phyloP scores from a whole-genome alignment of 2,113 vertebrate genomes.

The Ctenomys sociabilis region DNA sequence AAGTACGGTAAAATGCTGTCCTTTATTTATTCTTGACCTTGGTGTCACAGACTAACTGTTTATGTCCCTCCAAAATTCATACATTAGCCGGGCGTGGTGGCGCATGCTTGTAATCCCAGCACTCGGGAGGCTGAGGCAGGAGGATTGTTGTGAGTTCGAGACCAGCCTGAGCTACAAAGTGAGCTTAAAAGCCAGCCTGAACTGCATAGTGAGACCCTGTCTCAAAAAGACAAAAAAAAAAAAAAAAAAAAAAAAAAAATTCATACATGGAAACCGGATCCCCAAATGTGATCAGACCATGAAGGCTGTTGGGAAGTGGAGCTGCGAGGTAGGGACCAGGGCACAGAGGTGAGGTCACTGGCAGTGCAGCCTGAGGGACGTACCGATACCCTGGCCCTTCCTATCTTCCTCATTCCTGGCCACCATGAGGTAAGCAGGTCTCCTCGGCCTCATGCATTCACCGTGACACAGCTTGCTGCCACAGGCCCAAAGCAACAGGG shows the following conservation, averaged over 20 bases:
- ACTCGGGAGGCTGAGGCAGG: no score
- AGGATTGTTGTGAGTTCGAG: no score
- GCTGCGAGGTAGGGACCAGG: not conserved
- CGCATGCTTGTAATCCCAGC: no score
- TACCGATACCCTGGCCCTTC: not conserved
- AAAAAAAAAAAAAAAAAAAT: no score
- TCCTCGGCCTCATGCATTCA: not conserved
- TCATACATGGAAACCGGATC: not conserved
- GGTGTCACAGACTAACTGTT: not conserved
- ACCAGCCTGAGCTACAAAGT: no score
- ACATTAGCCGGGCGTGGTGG: no score
- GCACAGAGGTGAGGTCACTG: not conserved
- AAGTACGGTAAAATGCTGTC: not conserved
- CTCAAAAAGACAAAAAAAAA: no score
- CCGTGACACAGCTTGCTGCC: not conserved
- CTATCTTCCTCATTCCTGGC: not conserved
- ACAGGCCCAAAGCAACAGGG: not conserved
- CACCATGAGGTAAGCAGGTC: not conserved
- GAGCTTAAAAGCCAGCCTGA: no score
- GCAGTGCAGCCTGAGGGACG: not conserved
- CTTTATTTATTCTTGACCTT: conserved; percentile 20
- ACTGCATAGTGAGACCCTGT: no score
- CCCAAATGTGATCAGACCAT: not conserved
- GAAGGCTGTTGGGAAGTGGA: not conserved
- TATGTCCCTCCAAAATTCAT: not conserved